Base-by-base conservation (phyloP, 2,888 invertebrate genomes). In the Megastigmus dorsalis region DNA sequence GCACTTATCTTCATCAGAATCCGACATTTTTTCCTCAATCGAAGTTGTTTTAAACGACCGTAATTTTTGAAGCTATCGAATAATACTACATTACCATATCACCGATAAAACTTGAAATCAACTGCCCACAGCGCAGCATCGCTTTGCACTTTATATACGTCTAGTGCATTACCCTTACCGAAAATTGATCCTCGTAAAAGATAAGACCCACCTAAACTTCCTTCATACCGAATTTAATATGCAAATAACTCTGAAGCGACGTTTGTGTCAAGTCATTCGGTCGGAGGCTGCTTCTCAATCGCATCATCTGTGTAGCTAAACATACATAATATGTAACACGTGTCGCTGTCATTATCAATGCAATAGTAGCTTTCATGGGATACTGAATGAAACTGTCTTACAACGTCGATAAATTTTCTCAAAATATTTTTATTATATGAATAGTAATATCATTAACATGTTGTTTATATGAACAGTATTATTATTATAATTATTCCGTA, bases 371-470 rank as follows among this genome's bases (percentile, higher is more conserved):
- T n/a, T n/a, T n/a, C n/a, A n/a, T n/a, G n/a, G n/a, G n/a, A n/a
- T n/a, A n/a, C n/a, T n/a, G n/a, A n/a, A n/a, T n/a, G n/a, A n/a
- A n/a, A n/a, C n/a, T n/a, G n/a, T n/a, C n/a, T n/a, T n/a, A n/a
- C n/a, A n/a, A n/a, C n/a, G n/a, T n/a, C n/a, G n/a, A n/a, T 65
- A 36, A 52, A 20, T 69, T 76, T 78, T 84, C 82, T 81, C 77
- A 79, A 82, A 83, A 81, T 83, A 83, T 69, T 82, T 85, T 85
- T 84, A 84, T 85, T 84, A 83, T 83, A 83, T 82, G 83, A 85
- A 85, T 82, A 82, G 82, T 83, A 83, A 82, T 80, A 82, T 82
- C 77, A 77, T 77, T 73, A 77, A 23, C 10, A 38, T 75, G 59
- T n/a, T n/a, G n/a, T n/a, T n/a, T n/a, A n/a, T n/a, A n/a, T n/a